Base-by-base conservation (phyloP, 2,113 vertebrate genomes). In the Cyanistes caeruleus region DNA sequence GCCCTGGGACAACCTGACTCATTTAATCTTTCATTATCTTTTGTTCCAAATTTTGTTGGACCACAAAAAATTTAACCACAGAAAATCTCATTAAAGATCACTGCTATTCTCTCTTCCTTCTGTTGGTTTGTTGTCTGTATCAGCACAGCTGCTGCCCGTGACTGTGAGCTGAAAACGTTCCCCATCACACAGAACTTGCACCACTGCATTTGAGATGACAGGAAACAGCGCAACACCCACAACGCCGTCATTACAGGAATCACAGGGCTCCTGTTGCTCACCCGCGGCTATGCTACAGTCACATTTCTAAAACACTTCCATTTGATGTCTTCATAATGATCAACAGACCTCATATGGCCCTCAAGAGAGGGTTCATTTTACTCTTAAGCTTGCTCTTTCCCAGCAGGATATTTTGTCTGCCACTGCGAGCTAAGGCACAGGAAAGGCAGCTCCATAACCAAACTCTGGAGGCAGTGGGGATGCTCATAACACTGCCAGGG, bases 301-400 rank as follows among this genome's bases (percentile, higher is more conserved):
- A 53, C 8, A 1, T 84, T 79, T 62, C 77, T 75, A 33, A 86
- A 90, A 63, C 28, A 3, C 4, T 70, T 39, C 60, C 44, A 28
- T 69, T 18, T 92, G 88, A 93, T 75, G 58, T 84, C 87, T 96
- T 90, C 76, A 85, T 91, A 90, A 93, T 23, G 30, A 76, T 30
- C 65, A 13, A 37, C 81, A 75, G 53, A 48, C 46, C 46, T 67
- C 51, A 49, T 5, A 13, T 12, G 21, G 67, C 28, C 41, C 76
- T 52, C 73, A 10, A 23, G 87, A 62, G 58, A 76, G 62, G 43
- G 43, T 43, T 43, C 43, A 43, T 43, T 43, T 17, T 58, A 17
- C 49, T 76, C 28, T 69, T 49, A 15, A 15, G 49, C 35, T 58
- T 55, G 46, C 9, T 58, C 35, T 69, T 87, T 82, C 90, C 70